Evolutionary conservation across 2,797 vertebrate species (phyloP).

Genomic region (Tarsius wallacei): DNA sequence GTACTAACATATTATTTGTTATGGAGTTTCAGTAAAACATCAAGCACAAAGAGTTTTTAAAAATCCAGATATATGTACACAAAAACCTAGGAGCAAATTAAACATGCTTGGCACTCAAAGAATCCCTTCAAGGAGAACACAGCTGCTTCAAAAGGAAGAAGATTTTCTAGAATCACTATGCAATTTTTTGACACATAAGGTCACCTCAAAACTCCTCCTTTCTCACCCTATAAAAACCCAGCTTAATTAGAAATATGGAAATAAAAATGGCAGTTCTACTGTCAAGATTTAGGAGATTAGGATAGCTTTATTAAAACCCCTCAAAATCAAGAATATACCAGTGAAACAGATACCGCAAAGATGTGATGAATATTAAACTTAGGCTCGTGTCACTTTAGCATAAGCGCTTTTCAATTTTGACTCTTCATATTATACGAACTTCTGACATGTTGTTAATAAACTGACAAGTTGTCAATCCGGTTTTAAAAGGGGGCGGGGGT

Average conservation of each 20-base stretch:
- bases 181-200: conserved; percentile 48
- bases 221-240: conserved; percentile 20
- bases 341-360: not conserved
- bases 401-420: conserved; percentile 43
- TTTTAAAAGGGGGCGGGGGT: not conserved
- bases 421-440: conserved; percentile 28
- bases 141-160: conserved; percentile 2
- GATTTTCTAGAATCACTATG: conserved; percentile 40
- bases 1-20: not conserved
- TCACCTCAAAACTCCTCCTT: conserved; percentile 64
- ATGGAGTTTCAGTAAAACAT: not conserved
- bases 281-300: conserved; percentile 47
- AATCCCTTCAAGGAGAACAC: not conserved
- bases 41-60: not conserved
- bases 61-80: not conserved
- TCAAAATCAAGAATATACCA: conserved; percentile 1
- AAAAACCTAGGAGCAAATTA: not conserved
- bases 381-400: not conserved
- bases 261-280: conserved; percentile 46
- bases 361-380: not conserved
- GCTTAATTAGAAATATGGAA: conserved; percentile 18
- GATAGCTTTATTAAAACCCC: conserved; percentile 64
- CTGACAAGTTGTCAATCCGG: conserved; percentile 48
- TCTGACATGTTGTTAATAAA: not conserved
- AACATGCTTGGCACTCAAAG: not conserved